A percentile compares a stretch with the other conserved stretches of the same genome.
phyloP scores from a whole-genome alignment of 2,797 vertebrate genomes.

The Labeo calbasu region DNA sequence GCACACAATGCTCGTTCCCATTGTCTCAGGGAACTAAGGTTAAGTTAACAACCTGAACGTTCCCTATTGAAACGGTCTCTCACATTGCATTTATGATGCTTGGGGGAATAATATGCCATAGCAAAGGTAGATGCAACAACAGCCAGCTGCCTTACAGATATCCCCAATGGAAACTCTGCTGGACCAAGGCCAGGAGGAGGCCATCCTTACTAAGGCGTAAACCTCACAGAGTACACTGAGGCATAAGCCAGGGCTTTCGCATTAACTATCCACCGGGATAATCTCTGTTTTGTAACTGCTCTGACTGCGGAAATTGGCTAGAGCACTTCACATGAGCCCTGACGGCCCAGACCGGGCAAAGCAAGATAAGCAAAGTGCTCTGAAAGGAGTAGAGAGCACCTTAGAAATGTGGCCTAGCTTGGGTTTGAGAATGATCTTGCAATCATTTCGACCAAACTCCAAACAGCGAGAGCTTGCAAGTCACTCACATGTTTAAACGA shows the following conservation, averaged over 20 bases:
- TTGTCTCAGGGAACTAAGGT: too few relatives aligned
- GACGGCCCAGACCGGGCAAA: not conserved
- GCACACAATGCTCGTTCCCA: not conserved
- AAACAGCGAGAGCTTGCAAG: not conserved
- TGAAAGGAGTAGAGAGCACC: not conserved
- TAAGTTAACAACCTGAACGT: too few relatives aligned
- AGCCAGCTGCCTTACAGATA: not conserved
- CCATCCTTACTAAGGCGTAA: not conserved
- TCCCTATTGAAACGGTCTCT: too few relatives aligned
- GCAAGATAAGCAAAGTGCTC: not conserved
- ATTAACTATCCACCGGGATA: not conserved
- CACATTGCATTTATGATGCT: too few relatives aligned
- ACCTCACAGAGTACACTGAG: too few relatives aligned
- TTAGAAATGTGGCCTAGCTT: too few relatives aligned
- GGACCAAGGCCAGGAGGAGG: not conserved
- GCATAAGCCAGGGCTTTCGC: too few relatives aligned
- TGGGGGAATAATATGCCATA: not conserved
- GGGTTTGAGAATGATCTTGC: too few relatives aligned
- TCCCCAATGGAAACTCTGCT: not conserved
- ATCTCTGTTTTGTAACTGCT: not conserved
- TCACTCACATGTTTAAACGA: not conserved
- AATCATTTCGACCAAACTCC: not conserved
- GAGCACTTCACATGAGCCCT: not conserved
- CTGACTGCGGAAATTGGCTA: not conserved
- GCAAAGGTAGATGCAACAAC: not conserved